phyloP scores from a whole-genome alignment of 2,888 invertebrate genomes.

The Pecten maximus region DNA sequence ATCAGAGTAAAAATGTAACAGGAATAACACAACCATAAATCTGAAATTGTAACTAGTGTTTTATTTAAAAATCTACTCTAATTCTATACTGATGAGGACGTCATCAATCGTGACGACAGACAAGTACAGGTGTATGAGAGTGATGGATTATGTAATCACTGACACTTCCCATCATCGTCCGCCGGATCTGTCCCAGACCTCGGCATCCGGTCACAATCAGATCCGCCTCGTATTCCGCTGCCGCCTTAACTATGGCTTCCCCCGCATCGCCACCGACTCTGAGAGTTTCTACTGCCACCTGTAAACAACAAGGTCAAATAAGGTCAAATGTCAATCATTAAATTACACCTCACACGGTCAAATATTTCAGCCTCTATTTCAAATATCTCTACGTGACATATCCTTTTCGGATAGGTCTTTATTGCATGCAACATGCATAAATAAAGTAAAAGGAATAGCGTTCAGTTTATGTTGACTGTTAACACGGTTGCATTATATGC shows the following conservation, averaged over 20 bases:
- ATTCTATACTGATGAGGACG: too few relatives aligned
- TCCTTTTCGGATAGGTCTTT: too few relatives aligned
- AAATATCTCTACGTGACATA: too few relatives aligned
- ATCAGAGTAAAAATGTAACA: background rate
- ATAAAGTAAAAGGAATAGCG: too few relatives aligned
- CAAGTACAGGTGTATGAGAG: background rate
- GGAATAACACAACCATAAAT: background rate
- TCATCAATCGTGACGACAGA: conserved; percentile 25
- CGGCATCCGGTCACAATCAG: conserved; percentile 17
- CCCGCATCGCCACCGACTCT: background rate
- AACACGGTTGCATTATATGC: too few relatives aligned
- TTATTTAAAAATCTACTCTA: too few relatives aligned
- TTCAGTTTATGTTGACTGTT: too few relatives aligned
- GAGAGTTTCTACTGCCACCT: background rate
- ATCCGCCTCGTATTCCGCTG: background rate
- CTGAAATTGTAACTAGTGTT: background rate
- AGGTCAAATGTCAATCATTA: too few relatives aligned
- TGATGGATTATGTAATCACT: conserved; percentile 8
- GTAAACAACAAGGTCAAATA: too few relatives aligned
- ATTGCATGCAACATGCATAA: too few relatives aligned
- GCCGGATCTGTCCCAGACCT: background rate
- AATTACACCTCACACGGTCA: too few relatives aligned
- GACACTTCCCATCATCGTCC: conserved; percentile 17
- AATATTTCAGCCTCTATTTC: too few relatives aligned
- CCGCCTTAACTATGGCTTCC: background rate